Base-by-base conservation (phyloP, 37 sponge, comb jelly and placozoan genomes). In the Beroe ovata region DNA sequence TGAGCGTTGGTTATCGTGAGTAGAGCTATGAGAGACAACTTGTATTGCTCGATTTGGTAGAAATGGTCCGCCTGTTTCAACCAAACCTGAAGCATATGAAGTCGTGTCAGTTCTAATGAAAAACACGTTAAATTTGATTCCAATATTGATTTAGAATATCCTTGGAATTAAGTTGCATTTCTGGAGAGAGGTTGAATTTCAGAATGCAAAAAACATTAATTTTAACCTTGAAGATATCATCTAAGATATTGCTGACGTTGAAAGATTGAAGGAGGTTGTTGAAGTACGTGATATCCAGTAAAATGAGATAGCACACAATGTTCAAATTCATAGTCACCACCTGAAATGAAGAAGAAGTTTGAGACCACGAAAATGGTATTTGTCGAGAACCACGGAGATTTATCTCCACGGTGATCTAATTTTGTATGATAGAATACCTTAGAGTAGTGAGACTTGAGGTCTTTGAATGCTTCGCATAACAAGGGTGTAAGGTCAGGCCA, bases 1-100 rank as follows among this genome's bases (percentile, higher is more conserved):
- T 47, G 54, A 16, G 6, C 11, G 11, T 6, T 47, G 11, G 11
- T 23, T 20, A 62, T 20, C 26, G 41, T 77, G n/a, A 77, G 28
- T 23, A 77, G 84, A n/a, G 84, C 84, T 39, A 77, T 42, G 54
- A 77, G 54, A 11, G 84, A 77, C 28, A 77, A 77, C 84, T 77
- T 77, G 84, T 77, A 35, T 28, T 77, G 84, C 21, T 77, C 84
- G 26, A 77, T 77, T 19, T 42, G 84, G 47, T 42, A 77, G 28
- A 77, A 77, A 26, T 77, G 84, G 38, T 42, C 84, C 4, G 84
- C 22, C n/a, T 77, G 35, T 1, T n/a, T 21, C 28, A 36, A 36
- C 84, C 84, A 77, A 6, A 42, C 33, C 84, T 69, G 71, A 20
- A 36, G 34, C 18, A 69, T 34, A 8, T 29, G 36, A 34, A 8